Conservation (phyloP, 1,140 invertebrate species). For the Drosophila athabasca region DNA sequence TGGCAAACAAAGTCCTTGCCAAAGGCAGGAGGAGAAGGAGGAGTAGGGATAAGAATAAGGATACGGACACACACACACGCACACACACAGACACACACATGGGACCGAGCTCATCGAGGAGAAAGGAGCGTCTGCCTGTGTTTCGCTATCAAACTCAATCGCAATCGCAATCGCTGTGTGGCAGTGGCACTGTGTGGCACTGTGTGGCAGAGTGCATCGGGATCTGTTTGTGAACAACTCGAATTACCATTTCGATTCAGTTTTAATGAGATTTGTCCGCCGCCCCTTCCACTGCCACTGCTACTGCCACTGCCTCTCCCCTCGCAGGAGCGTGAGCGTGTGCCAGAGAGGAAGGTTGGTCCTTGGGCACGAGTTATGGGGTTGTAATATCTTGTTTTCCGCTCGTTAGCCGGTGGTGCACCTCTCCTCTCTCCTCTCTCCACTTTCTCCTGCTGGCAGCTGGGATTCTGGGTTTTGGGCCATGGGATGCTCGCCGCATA, state of each 20-base stretch:
- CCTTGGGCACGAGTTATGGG: conserved; percentile 65
- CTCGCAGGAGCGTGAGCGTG: conserved; percentile 33
- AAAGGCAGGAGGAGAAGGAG: not conserved
- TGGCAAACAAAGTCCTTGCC: conserved; percentile 70
- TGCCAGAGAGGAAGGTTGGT: conserved; percentile 17
- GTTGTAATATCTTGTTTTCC: conserved; percentile 74
- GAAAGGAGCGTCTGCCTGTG: conserved; percentile 4
- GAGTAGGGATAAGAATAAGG: conserved; percentile 26
- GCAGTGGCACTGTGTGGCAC: conserved; percentile 26
- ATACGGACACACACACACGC: conserved; percentile 21
- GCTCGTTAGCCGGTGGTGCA: conserved; percentile 58
- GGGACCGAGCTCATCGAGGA: not conserved
- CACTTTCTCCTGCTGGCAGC: conserved; percentile 28
- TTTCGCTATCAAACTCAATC: conserved; percentile 70
- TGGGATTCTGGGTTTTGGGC: conserved; percentile 26
- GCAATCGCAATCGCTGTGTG: conserved; percentile 53
- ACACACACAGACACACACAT: conserved; percentile 9
- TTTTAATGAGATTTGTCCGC: conserved; percentile 78
- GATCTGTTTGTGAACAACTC: conserved; percentile 77
- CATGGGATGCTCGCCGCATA: conserved; percentile 13
- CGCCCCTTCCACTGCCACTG: conserved; percentile 28
- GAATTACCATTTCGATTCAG: conserved; percentile 82
- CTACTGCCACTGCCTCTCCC: not conserved
- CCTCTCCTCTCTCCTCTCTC: not conserved
- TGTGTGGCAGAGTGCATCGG: conserved; percentile 30